Percentiles rank a stretch among this genome's conserved stretches.
Evolutionary conservation across 1,140 invertebrate genomes (phyloP).

Genomic region (Drosophila mauritiana): DNA sequence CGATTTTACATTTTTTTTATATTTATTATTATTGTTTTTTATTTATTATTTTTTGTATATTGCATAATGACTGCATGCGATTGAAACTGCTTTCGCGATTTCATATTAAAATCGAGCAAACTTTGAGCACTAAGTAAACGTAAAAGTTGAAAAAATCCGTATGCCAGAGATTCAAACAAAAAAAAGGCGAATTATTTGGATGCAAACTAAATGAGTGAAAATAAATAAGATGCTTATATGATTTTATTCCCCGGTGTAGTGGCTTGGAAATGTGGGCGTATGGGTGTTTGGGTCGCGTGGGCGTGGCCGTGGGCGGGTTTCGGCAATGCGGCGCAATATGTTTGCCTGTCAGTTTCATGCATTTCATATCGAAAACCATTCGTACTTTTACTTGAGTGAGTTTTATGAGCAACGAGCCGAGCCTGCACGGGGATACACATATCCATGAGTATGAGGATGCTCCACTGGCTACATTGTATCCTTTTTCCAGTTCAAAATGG

Average conservation of each 20-base stretch:
- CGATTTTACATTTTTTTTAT: too few species aligned
- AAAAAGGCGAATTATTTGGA: too few species aligned
- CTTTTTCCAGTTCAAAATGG: constrained; percentile 35
- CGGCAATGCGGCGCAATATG: constrained; percentile 75
- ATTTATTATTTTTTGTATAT: too few species aligned
- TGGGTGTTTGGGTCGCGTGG: constrained; percentile 1
- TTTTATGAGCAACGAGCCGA: constrained; percentile 77
- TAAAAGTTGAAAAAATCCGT: too few species aligned
- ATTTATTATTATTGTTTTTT: too few species aligned
- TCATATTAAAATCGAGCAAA: too few species aligned
- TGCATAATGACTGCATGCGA: too few species aligned
- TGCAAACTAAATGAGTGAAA: background rate
- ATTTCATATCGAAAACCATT: constrained; percentile 83
- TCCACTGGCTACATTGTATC: constrained; percentile 73
- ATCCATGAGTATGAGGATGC: constrained; percentile 79
- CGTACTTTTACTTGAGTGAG: constrained; percentile 83
- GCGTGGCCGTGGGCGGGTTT: constrained; percentile 38
- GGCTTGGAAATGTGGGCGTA: background rate
- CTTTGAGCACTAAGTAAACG: too few species aligned
- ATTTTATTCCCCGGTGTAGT: constrained; percentile 4
- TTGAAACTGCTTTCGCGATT: too few species aligned
- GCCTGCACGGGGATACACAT: constrained; percentile 52
- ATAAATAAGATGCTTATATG: too few species aligned
- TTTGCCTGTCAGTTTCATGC: constrained; percentile 81
- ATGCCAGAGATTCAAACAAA: too few species aligned